Conservation (phyloP, 2,113 vertebrate genomes). For the Oncorhynchus tshawytscha region DNA sequence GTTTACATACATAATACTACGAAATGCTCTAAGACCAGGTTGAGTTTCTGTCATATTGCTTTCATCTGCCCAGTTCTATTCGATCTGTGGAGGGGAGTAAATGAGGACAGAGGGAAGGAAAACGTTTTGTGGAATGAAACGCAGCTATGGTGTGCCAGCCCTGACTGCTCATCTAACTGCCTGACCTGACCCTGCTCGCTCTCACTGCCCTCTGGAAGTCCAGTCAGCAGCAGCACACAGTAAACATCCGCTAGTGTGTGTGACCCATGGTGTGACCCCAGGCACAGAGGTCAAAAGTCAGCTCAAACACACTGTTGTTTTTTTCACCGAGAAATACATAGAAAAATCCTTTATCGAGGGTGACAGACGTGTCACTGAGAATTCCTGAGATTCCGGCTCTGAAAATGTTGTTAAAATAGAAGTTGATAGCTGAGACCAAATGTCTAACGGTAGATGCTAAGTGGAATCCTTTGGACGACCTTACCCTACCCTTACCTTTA, state of each 20-base stretch:
- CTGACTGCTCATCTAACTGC: not conserved
- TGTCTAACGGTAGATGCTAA: no score
- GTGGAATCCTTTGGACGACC: no score
- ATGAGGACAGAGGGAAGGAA: not conserved
- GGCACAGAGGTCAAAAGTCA: not conserved
- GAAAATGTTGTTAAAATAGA: no score
- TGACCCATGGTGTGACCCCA: not conserved
- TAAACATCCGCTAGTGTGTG: not conserved
- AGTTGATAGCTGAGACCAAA: no score
- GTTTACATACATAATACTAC: no score
- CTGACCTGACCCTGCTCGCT: not conserved
- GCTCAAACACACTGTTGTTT: not conserved
- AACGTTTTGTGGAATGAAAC: not conserved
- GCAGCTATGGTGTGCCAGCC: not conserved
- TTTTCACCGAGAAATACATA: not conserved
- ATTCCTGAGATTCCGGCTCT: no score
- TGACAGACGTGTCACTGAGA: not conserved
- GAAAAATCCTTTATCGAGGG: no score
- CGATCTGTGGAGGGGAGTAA: not conserved
- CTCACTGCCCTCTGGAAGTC: slow-evolving; percentile 5
- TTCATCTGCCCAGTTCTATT: not conserved
- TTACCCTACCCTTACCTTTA: no score
- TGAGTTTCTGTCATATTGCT: not conserved
- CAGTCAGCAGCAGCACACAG: not conserved
- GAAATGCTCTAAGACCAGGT: no score